These are phyloP conservation scores for Sebastolobus altivelis DNA, from an alignment of 2,797 vertebrate genomes.

Conservation along the genomic window DNA sequence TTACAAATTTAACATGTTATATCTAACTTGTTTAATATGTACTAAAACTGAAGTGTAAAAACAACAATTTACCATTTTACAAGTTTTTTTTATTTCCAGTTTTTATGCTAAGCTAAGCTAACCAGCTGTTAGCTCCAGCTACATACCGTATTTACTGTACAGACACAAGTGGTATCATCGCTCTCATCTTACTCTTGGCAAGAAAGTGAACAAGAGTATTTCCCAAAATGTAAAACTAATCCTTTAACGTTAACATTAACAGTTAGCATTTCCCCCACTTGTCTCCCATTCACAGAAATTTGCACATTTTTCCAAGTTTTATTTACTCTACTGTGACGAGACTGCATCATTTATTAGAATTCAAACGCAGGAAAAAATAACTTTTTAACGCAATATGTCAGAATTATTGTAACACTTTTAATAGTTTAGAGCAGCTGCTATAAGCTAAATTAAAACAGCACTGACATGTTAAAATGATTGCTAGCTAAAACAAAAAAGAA, in stretches of 20 bases:
- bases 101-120: too few relatives aligned
- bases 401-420: background rate
- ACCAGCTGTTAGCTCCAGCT: too few relatives aligned
- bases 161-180: too few relatives aligned
- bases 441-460: background rate
- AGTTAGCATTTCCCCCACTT: background rate
- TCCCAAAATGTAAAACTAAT: background rate
- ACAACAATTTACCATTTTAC: too few relatives aligned
- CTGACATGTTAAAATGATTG: background rate
- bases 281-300: background rate
- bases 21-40: too few relatives aligned
- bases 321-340: background rate
- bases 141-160: background rate
- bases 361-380: too few relatives aligned
- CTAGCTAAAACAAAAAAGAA: background rate
- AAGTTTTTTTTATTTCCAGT: too few relatives aligned
- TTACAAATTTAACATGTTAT: too few relatives aligned
- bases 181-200: background rate
- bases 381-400: too few relatives aligned
- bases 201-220: background rate
- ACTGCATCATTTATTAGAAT: too few relatives aligned
- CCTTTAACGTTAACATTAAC: background rate
- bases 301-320: background rate
- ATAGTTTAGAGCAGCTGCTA: background rate
- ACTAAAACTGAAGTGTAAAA: too few relatives aligned